Evolutionary conservation across 2,888 invertebrate genomes (phyloP), one percentile per base, ranked within the genome.

Genomic region (Hoplodrina ambigua): DNA sequence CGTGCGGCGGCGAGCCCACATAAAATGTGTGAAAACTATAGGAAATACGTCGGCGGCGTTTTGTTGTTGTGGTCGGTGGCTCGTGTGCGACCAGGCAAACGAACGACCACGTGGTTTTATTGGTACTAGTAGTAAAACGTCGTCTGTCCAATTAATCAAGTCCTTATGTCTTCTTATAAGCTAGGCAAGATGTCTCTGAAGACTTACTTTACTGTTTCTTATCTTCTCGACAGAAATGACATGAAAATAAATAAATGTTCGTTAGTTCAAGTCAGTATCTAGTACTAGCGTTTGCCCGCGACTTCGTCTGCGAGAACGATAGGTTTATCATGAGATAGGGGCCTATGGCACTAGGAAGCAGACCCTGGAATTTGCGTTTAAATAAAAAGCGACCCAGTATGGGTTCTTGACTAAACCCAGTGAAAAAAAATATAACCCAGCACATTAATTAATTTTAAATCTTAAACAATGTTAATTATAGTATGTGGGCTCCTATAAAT

Each of bases 201-300:
- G 71, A 72, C 68, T 69, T 69, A 61, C 70, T 67, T 61, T 49
- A 69, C 57, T 62, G 52, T 75, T 68, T 74, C 68, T 68, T 75
- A 75, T 68, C 75, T 68, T 61, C 57, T 74, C 57, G 49, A 62
- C 44, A 74, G 72, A 68, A 41, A 74, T 44, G 25, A 59, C 52
- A 74, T 61, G 68, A 74, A 74, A 74, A 75, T 62, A 75, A 74
- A 75, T 58, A 68, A 62, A 75, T 46, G 1, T 25, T 44, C 50
- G 66, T 73, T 73, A 72, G 72, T 72, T 72, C 13, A 25, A 13
- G 5, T 52, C 5, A 50, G 10, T 2, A 71, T 44, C 13, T 55
- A 50, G 20, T 2, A 41, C 37, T 37, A 37, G 37, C 37, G 6
- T 37, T 37, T 37, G 8, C 37, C 37, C 37, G 37, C 6, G 37